These are phyloP conservation scores for Chrysemys picta DNA, from an alignment of 2,113 vertebrate species.

Conservation along the genomic window DNA sequence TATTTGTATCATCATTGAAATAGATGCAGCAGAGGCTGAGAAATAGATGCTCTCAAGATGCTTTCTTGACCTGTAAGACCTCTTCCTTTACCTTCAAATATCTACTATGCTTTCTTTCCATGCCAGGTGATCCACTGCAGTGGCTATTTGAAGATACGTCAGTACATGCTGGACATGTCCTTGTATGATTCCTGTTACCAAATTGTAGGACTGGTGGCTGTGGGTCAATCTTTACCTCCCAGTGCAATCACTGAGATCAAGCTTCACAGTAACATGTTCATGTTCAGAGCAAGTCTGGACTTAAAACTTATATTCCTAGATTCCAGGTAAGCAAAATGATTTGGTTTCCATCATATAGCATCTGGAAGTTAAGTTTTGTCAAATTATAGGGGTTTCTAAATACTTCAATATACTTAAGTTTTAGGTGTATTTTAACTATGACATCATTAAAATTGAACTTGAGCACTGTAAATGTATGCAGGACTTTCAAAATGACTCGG, in stretches of 20 bases:
- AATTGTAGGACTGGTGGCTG: constrained; percentile 92
- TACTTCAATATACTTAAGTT: not conserved
- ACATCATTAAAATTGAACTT: not conserved
- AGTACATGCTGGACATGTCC: constrained; percentile 90
- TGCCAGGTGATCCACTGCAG: constrained; percentile 95
- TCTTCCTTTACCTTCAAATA: not conserved
- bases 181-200: constrained; percentile 92
- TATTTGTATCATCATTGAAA: not conserved
- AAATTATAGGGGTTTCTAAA: not conserved
- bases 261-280: constrained; percentile 96
- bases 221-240: constrained; percentile 92
- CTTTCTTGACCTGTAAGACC: not conserved
- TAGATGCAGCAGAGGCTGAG: not conserved
- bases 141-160: constrained; percentile 93
- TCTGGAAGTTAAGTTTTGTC: not conserved
- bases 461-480: not conserved
- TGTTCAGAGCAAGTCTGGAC: constrained; percentile 95
- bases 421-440: not conserved
- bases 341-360: not conserved
- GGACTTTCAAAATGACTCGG: not conserved
- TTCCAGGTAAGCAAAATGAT: constrained; percentile 84
- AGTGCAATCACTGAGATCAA: constrained; percentile 96
- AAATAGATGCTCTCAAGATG: not conserved
- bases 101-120: constrained; percentile 20
- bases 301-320: constrained; percentile 95